A percentile compares a stretch with the other conserved stretches of the same genome.
These are phyloP conservation scores for Charaxes varanes DNA, from an alignment of 1,140 invertebrate genomes.

Conservation along the genomic window DNA sequence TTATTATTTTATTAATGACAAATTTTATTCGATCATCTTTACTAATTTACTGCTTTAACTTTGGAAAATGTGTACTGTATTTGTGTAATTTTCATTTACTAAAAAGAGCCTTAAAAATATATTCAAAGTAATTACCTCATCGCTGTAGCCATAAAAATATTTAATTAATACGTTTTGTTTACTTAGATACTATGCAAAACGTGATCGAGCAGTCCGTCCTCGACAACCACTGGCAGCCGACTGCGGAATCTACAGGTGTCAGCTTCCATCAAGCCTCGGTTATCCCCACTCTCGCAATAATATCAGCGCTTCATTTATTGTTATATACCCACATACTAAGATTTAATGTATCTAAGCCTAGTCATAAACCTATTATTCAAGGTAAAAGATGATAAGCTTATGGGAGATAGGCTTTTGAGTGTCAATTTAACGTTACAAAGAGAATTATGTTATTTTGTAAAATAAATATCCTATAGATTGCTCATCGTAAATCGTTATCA, in stretches of 20 bases:
- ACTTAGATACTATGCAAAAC: slow-evolving; percentile 62
- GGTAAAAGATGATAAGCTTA: slow-evolving; percentile 58
- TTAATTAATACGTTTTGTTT: slow-evolving; percentile 3
- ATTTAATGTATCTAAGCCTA: slow-evolving; percentile 24
- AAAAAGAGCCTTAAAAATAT: too few species aligned
- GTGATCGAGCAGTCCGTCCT: slow-evolving; percentile 65
- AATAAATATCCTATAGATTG: slow-evolving; percentile 10
- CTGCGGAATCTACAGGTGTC: slow-evolving; percentile 47
- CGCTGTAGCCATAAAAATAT: too few species aligned
- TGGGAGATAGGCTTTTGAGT: slow-evolving; percentile 14
- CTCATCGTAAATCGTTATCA: slow-evolving; percentile 3
- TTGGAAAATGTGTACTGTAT: too few species aligned
- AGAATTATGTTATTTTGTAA: slow-evolving; percentile 13
- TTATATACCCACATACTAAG: too few species aligned
- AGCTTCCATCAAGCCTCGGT: slow-evolving; percentile 27
- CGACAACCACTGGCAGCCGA: slow-evolving; percentile 65
- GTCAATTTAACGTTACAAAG: slow-evolving; percentile 34
- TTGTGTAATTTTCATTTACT: too few species aligned
- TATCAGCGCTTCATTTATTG: slow-evolving; percentile 34
- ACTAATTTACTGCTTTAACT: too few species aligned
- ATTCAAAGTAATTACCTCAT: too few species aligned
- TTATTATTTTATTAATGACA: too few species aligned
- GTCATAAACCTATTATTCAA: slow-evolving; percentile 21
- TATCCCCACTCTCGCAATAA: slow-evolving; percentile 27
- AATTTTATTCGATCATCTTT: too few species aligned